Evolutionary conservation across 2,113 vertebrate species (phyloP).

Genomic region (human): DNA sequence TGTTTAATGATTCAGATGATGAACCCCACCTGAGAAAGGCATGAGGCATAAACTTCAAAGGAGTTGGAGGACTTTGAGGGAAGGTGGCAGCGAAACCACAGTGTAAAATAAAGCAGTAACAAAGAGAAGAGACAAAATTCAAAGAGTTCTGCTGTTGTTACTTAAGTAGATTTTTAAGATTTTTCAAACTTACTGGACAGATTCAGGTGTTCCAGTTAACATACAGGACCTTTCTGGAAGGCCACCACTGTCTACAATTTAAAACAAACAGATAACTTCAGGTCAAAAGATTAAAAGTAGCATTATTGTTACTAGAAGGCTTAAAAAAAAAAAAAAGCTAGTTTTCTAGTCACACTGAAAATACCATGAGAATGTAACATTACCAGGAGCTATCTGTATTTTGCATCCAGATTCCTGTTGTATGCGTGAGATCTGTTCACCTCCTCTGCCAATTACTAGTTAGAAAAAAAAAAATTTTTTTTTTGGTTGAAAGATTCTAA

Average conservation of each 20-base stretch:
- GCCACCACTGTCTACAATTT: conserved; percentile 93
- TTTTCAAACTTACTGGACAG: conserved; percentile 92
- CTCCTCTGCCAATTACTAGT: conserved; percentile 97
- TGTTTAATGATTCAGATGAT: neutral
- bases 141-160: neutral
- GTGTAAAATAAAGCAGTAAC: neutral
- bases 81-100: neutral
- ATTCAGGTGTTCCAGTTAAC: conserved; percentile 94
- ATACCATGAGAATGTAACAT: neutral
- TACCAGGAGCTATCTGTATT: conserved; percentile 99
- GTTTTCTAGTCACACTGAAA: conserved; percentile 7
- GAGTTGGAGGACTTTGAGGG: neutral
- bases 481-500: neutral
- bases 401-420: conserved; percentile 99
- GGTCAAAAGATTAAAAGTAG: neutral
- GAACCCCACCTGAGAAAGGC: neutral
- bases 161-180: neutral
- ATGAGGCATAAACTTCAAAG: neutral
- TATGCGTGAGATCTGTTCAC: conserved; percentile 98
- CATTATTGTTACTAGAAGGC: neutral
- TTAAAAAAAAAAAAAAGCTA: neutral
- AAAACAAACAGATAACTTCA: conserved; percentile 17
- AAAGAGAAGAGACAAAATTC: neutral
- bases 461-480: neutral
- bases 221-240: conserved; percentile 97